Evolutionary conservation across 2,888 invertebrate species (phyloP), one percentile per base, ranked within the genome.

Genomic region (Idaea dimidiata): DNA sequence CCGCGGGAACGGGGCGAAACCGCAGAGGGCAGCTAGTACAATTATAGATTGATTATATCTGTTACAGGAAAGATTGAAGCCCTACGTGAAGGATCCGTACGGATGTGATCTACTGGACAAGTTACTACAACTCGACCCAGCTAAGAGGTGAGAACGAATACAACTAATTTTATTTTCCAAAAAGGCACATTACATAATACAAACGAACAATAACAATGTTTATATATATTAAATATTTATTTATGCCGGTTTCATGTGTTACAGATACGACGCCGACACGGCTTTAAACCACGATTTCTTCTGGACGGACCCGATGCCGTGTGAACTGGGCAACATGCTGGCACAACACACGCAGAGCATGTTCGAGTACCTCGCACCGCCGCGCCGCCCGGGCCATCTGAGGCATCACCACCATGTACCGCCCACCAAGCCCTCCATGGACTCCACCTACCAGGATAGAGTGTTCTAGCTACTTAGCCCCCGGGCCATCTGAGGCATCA

Each of bases 211-310:
- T n/a, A n/a, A n/a, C n/a, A n/a, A n/a, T n/a, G n/a, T n/a, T n/a
- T n/a, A n/a, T n/a, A n/a, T n/a, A n/a, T n/a, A n/a, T n/a, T n/a
- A n/a, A n/a, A n/a, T n/a, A n/a, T n/a, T n/a, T n/a, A n/a, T n/a
- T n/a, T n/a, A n/a, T n/a, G n/a, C n/a, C n/a, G n/a, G n/a, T n/a
- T n/a, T n/a, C 6, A 6, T 61, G 10, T 58, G 59, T 58, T 14
- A 0, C 72, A 91, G 92, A 58, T 94, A 94, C 62, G 98, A 99
- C 81, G 96, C 98, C 0, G 99, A 99, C 82, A 96, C 97, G 0
- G 98, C 99, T 0, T 85, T 99, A 0, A 98, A 99, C 89, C 99
- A 99, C 81, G 98, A 99, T 83, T 99, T 99, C 92, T 99, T 99
- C 92, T 99, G 98, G 98, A 97, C 97, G 6, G 98, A 99, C 83